Evolutionary conservation across 1,140 invertebrate genomes (phyloP).

Genomic region (Aphelenchoides besseyi): DNA sequence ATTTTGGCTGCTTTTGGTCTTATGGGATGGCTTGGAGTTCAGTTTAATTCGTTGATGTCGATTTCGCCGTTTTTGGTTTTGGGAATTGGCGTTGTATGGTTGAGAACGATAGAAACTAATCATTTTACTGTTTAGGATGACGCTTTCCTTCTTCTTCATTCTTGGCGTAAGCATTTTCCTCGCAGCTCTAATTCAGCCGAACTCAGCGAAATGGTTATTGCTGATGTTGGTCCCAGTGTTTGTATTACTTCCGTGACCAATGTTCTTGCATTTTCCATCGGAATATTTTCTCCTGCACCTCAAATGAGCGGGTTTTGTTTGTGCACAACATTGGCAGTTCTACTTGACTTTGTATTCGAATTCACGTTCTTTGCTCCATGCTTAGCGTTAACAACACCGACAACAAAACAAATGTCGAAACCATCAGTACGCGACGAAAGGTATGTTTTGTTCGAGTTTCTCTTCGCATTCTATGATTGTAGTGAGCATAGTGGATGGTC

Average conservation of each 20-base stretch:
- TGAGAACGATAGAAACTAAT: background rate
- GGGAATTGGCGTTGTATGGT: conserved; percentile 47
- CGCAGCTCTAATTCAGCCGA: conserved; percentile 5
- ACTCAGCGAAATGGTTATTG: conserved; percentile 26
- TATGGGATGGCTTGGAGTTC: conserved; percentile 42
- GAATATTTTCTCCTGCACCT: conserved; percentile 51
- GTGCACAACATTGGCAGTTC: conserved; percentile 51
- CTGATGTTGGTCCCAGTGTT: conserved; percentile 37
- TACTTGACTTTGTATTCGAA: conserved; percentile 53
- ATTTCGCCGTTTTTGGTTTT: conserved; percentile 35
- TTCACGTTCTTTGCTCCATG: conserved; percentile 52
- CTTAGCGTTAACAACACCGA: conserved; percentile 24
- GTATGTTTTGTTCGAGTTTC: background rate
- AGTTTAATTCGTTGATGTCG: conserved; percentile 39
- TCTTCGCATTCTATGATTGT: background rate
- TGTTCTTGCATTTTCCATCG: conserved; percentile 50
- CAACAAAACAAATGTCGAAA: conserved; percentile 15
- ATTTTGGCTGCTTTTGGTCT: conserved; percentile 34
- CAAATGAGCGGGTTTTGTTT: conserved; percentile 50
- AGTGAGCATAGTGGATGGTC: conserved; percentile 20
- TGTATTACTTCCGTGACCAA: conserved; percentile 57
- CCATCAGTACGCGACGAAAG: background rate
- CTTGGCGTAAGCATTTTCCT: conserved; percentile 30
- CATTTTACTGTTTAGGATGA: conserved; percentile 24
- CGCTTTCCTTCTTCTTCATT: conserved; percentile 44